These are phyloP conservation scores for Xenopus borealis DNA, from an alignment of 2,113 vertebrate species.

Conservation along the genomic window DNA sequence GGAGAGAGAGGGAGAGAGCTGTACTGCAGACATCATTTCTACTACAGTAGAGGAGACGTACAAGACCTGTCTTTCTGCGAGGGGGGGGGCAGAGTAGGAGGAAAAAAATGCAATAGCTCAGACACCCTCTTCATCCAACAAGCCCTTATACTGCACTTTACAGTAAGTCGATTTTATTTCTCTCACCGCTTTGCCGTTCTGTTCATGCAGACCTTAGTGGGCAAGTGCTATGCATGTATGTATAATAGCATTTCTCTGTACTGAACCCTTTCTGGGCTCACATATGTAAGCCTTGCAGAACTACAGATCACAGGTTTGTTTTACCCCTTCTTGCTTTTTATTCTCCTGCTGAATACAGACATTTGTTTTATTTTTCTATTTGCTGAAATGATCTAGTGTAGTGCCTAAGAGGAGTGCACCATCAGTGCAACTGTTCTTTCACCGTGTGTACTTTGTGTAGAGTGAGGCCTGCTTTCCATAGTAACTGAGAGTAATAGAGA, in stretches of 20 bases:
- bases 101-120: slow-evolving; percentile 57
- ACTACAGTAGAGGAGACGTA: slow-evolving; percentile 77
- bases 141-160: slow-evolving; percentile 68
- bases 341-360: slow-evolving; percentile 3
- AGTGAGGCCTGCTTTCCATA: slow-evolving; percentile 20
- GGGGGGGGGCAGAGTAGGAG: slow-evolving; percentile 70
- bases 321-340: slow-evolving; percentile 29
- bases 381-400: not conserved
- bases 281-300: slow-evolving; percentile 22
- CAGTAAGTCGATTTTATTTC: slow-evolving; percentile 81
- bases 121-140: slow-evolving; percentile 36
- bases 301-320: slow-evolving; percentile 24
- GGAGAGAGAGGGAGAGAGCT: slow-evolving; percentile 61
- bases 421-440: not conserved
- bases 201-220: slow-evolving; percentile 49
- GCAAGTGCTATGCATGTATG: slow-evolving; percentile 26
- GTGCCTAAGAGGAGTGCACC: not conserved
- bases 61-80: slow-evolving; percentile 80
- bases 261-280: not conserved
- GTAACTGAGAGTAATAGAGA: not conserved
- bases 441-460: slow-evolving; percentile 9
- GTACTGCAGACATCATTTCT: slow-evolving; percentile 87
- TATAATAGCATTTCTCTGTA: slow-evolving; percentile 39
- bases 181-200: slow-evolving; percentile 52
- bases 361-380: slow-evolving; percentile 3